A percentile compares a stretch with the other conserved stretches of the same genome.
phyloP scores from a whole-genome alignment of 2,888 invertebrate species.

The Asteroscopus sphinx region DNA sequence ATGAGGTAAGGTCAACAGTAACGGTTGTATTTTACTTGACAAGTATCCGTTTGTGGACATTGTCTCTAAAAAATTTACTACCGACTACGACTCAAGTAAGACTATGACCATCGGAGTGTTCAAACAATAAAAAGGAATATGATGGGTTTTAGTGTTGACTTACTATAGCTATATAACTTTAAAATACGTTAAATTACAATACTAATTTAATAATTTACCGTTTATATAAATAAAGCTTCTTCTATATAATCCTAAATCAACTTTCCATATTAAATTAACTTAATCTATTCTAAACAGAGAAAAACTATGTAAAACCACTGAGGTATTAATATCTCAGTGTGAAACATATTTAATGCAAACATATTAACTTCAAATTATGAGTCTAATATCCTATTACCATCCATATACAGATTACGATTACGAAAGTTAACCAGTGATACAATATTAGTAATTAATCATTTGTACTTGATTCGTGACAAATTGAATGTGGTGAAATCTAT shows the following conservation, averaged over 20 bases:
- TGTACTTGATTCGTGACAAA: constrained; percentile 45
- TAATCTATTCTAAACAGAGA: constrained; percentile 12
- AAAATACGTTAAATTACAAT: not conserved
- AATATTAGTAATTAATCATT: constrained; percentile 43
- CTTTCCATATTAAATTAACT: constrained; percentile 7
- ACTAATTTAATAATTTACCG: constrained; percentile 1
- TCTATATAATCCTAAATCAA: constrained; percentile 1
- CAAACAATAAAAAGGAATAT: not conserved
- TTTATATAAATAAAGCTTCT: not conserved
- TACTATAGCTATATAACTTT: not conserved
- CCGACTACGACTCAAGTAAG: constrained; percentile 5
- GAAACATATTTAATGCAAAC: constrained; percentile 17
- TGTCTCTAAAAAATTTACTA: constrained; percentile 6
- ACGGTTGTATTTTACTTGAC: constrained; percentile 2
- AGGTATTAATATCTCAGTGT: too few relatives aligned
- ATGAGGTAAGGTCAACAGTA: constrained; percentile 2
- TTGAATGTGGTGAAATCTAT: constrained; percentile 45
- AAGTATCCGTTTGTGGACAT: constrained; percentile 4
- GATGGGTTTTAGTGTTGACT: not conserved
- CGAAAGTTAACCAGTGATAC: constrained; percentile 27
- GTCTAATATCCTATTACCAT: constrained; percentile 35
- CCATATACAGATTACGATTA: constrained; percentile 41
- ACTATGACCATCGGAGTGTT: not conserved
- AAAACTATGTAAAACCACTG: constrained; percentile 18
- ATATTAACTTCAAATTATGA: constrained; percentile 31